phyloP scores from a whole-genome alignment of 1,140 invertebrate genomes.

The Drosophila pseudoobscura region DNA sequence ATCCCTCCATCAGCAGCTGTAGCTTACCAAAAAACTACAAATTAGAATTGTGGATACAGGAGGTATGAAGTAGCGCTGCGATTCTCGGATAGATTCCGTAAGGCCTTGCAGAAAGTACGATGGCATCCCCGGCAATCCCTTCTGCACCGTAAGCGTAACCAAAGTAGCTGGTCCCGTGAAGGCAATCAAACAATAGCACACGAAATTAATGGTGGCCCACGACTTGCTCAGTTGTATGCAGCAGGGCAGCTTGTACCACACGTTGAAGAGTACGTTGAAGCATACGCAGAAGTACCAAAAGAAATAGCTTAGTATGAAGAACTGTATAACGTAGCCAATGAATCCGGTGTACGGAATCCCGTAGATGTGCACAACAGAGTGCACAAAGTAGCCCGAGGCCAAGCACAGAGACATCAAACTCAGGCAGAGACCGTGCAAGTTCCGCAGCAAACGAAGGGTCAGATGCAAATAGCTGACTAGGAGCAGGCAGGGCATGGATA shows the following conservation, averaged over 20 bases:
- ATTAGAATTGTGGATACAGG: conserved; percentile 73
- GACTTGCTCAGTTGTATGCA: conserved; percentile 59
- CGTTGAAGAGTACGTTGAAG: conserved; percentile 74
- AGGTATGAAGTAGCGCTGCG: conserved; percentile 79
- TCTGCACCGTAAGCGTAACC: conserved; percentile 68
- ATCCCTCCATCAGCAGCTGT: neutral
- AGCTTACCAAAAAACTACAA: conserved; percentile 63
- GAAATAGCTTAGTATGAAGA: conserved; percentile 74
- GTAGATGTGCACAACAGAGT: conserved; percentile 76
- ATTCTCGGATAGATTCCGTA: conserved; percentile 77
- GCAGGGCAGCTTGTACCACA: conserved; percentile 71
- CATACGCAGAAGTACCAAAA: conserved; percentile 79
- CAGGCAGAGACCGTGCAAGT: conserved; percentile 70
- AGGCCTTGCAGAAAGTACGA: conserved; percentile 80
- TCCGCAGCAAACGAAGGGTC: conserved; percentile 52
- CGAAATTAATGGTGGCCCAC: conserved; percentile 52
- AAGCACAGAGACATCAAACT: conserved; percentile 74
- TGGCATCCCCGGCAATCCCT: conserved; percentile 76
- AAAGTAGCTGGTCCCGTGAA: conserved; percentile 57
- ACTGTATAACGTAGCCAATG: conserved; percentile 78
- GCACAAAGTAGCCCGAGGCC: conserved; percentile 75
- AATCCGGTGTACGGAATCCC: conserved; percentile 53
- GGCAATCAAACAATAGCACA: conserved; percentile 50
- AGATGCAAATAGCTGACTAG: conserved; percentile 74
- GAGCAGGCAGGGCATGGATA: conserved; percentile 76